Evolutionary conservation across 2,797 vertebrate species (phyloP), one percentile per base, ranked within the genome.

Genomic region (Schizothorax lantsangensis): DNA sequence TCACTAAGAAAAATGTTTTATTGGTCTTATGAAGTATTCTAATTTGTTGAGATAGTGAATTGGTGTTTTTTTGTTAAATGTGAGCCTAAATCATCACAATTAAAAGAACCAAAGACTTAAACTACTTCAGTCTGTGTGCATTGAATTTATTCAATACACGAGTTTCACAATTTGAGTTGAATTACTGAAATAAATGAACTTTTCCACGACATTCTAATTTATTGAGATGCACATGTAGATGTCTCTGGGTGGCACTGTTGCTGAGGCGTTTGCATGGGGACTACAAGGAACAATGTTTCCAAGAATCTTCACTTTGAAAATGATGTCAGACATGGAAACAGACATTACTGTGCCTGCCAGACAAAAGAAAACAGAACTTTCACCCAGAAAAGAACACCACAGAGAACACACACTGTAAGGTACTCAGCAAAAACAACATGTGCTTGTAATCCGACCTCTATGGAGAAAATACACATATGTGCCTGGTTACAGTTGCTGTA

Each of bases 321-420:
- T 92, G 90, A 92, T 91, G 90, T 91, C 89, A 91, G 90, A 36
- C 80, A 74, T 84, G 74, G 86, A 91, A 88, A 85, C 86, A 90
- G 89, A 89, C 89, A 85, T 84, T 90, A 88, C 72, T 83, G 85
- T 59, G 88, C 71, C 66, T 89, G 90, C 87, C 90, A 92, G 89
- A 91, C 87, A 84, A 87, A 91, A 81, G 87, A 90, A 89, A 89
- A 88, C 89, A 91, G 71, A 86, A 88, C 88, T 87, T 87, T 89
- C 77, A 89, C 86, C 86, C 88, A 89, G 81, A 84, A 85, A 73
- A 89, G 66, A 87, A 86, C 86, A 88, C 89, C 87, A 87, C 87
- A 90, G 68, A 84, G 78, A 81, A 84, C 79, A 84, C 84, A 86
- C 81, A 85, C 84, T 85, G 83, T 88, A 72, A 84, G 72, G 30